A percentile compares a stretch with the other conserved stretches of the same genome.
Conservation (phyloP, 1,140 invertebrate species). For the Anoplolepis gracilipes region DNA sequence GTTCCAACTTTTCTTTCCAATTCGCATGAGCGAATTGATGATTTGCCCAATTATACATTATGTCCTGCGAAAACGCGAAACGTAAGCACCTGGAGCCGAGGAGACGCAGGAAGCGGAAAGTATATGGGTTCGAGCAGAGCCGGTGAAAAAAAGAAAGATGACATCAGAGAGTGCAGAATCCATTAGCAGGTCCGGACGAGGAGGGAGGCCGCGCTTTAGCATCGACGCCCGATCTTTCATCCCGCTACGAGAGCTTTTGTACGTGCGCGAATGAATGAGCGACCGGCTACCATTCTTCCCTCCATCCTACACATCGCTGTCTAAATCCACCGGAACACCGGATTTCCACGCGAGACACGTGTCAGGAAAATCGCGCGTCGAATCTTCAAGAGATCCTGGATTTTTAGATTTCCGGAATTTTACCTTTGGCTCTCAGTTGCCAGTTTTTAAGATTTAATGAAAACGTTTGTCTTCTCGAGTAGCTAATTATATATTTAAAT, state of each 20-base stretch:
- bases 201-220: conserved; percentile 64
- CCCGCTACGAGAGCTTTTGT: conserved; percentile 64
- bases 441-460: not conserved
- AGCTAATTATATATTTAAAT: not conserved
- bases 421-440: not conserved
- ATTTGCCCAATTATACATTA: conserved; percentile 55
- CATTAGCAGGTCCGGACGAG: conserved; percentile 69
- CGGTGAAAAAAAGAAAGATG: conserved; percentile 63
- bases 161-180: conserved; percentile 76
- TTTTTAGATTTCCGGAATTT: not conserved
- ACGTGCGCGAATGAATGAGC: conserved; percentile 63
- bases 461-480: not conserved
- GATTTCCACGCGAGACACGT: conserved; percentile 49
- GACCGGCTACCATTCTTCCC: conserved; percentile 28
- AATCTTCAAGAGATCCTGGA: not conserved
- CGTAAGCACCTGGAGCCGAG: conserved; percentile 46
- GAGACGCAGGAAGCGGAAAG: conserved; percentile 46
- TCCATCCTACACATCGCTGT: conserved; percentile 4
- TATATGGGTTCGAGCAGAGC: conserved; percentile 53
- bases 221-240: conserved; percentile 77
- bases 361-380: conserved; percentile 11
- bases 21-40: not conserved
- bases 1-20: not conserved
- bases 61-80: conserved; percentile 15
- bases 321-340: conserved; percentile 41